Conservation (phyloP, 2,113 vertebrate species). For the Brachionichthys hirsutus region DNA sequence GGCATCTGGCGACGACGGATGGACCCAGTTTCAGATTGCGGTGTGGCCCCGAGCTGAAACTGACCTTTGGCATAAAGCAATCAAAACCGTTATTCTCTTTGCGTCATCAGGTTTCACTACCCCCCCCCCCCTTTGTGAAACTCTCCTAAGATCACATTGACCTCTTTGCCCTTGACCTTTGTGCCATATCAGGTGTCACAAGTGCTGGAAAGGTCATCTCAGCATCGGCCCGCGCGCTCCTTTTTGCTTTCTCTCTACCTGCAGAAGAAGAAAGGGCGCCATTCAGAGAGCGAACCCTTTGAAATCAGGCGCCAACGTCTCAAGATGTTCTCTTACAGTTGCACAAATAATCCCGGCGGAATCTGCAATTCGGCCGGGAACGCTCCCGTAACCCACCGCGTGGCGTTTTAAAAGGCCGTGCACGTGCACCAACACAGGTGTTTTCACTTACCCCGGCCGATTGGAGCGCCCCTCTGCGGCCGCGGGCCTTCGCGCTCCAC, state of each 20-base stretch:
- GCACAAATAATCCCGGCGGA: not conserved
- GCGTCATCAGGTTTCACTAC: conserved; percentile 34
- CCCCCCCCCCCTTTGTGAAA: conserved; percentile 6
- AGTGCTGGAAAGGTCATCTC: conserved; percentile 55
- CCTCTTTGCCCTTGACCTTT: conserved; percentile 55
- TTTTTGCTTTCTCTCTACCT: conserved; percentile 3
- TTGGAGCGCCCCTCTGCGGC: too few relatives aligned
- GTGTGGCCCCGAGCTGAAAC: conserved; percentile 26
- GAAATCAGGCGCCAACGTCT: too few relatives aligned
- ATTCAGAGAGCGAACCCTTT: conserved; percentile 38
- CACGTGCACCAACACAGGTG: too few relatives aligned
- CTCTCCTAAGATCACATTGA: conserved; percentile 21
- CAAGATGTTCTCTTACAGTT: conserved; percentile 16
- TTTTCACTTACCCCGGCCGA: not conserved
- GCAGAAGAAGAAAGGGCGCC: conserved; percentile 53
- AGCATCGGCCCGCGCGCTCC: conserved; percentile 10
- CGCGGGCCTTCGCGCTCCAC: too few relatives aligned
- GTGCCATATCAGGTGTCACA: conserved; percentile 36
- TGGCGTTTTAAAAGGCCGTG: too few relatives aligned
- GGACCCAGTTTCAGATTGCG: conserved; percentile 2
- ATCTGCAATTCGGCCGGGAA: too few relatives aligned
- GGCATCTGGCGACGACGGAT: not conserved
- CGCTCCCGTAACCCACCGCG: too few relatives aligned
- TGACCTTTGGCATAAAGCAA: conserved; percentile 45
- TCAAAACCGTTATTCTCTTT: conserved; percentile 28